A percentile compares a stretch with the other conserved stretches of the same genome.
phyloP scores from a whole-genome alignment of 2,888 invertebrate species.

The Drosophila kanekoi region DNA sequence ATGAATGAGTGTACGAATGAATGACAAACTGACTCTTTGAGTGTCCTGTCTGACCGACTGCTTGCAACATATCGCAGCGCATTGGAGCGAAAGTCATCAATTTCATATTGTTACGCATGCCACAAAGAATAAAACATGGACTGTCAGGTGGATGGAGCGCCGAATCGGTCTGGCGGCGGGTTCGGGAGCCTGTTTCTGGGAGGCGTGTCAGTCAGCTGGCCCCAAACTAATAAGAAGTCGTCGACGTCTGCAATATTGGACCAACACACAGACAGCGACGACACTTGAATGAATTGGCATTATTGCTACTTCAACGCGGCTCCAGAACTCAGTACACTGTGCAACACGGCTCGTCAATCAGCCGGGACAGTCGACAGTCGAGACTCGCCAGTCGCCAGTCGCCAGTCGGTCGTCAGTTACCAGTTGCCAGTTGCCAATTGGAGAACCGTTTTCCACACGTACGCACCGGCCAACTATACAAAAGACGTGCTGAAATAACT shows the following conservation, averaged over 20 bases:
- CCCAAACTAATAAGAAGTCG: conserved; percentile 57
- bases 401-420: conserved; percentile 14
- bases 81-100: conserved; percentile 79
- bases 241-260: conserved; percentile 48
- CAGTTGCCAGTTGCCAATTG: conserved; percentile 29
- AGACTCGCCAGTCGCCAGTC: conserved; percentile 13
- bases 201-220: conserved; percentile 12
- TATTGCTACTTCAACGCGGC: conserved; percentile 76
- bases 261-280: conserved; percentile 44
- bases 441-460: conserved; percentile 76
- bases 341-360: conserved; percentile 66
- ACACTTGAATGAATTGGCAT: conserved; percentile 78
- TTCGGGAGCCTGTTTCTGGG: not conserved
- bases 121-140: conserved; percentile 60
- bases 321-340: conserved; percentile 26
- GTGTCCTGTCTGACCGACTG: conserved; percentile 39
- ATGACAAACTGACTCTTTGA: conserved; percentile 24
- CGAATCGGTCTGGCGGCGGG: not conserved
- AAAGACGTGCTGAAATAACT: conserved; percentile 77
- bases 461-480: conserved; percentile 71
- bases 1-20: conserved; percentile 32
- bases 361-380: conserved; percentile 25
- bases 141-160: conserved; percentile 3
- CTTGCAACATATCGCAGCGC: conserved; percentile 73
- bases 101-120: conserved; percentile 81